Conservation (phyloP, 2,797 vertebrate species). For the Smutsia temminckii region DNA sequence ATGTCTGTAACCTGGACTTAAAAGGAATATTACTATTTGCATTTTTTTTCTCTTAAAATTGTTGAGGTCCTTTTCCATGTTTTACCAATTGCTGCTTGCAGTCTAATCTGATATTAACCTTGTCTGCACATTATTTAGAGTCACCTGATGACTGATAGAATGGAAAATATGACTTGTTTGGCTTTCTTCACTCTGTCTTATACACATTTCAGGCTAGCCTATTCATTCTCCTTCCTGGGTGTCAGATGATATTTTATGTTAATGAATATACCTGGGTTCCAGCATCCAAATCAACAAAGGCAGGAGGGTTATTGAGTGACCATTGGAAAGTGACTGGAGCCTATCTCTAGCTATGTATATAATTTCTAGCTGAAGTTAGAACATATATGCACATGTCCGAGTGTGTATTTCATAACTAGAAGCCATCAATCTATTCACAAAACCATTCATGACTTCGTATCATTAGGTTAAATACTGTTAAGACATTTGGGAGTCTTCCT, state of each 20-base stretch:
- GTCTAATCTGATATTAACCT: background rate
- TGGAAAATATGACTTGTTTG: background rate
- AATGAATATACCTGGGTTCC: background rate
- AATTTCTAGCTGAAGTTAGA: background rate
- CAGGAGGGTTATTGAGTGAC: background rate
- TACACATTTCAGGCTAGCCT: background rate
- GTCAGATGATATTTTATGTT: background rate
- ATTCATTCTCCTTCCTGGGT: background rate
- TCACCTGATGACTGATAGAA: background rate
- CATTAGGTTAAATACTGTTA: background rate
- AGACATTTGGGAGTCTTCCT: background rate
- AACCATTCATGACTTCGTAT: background rate
- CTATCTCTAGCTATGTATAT: background rate
- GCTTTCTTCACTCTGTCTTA: background rate
- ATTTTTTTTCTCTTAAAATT: background rate
- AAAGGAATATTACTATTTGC: background rate
- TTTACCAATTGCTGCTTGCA: background rate
- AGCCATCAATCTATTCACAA: background rate
- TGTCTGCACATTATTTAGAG: background rate
- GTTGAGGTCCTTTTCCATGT: background rate
- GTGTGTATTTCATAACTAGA: background rate
- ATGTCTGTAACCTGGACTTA: background rate
- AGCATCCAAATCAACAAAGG: slow-evolving; percentile 31
- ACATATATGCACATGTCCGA: background rate
- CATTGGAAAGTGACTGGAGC: background rate